phyloP scores from a whole-genome alignment of 2,797 vertebrate genomes.

The Aulostomus chinensis region DNA sequence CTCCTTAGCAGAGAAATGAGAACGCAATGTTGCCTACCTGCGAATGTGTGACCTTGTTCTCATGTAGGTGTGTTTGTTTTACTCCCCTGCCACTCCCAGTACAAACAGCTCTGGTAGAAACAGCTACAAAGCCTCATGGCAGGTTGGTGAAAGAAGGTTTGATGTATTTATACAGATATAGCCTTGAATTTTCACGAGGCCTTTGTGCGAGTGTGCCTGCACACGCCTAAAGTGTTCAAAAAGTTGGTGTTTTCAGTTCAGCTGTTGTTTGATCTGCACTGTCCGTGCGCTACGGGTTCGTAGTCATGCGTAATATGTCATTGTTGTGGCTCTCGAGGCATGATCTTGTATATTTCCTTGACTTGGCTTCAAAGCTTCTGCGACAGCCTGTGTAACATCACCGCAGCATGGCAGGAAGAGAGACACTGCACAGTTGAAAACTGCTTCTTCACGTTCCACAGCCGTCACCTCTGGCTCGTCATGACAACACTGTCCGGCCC shows the following conservation, averaged over 20 bases:
- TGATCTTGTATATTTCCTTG: no score
- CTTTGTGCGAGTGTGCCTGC: no score
- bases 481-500: slow-evolving; percentile 45
- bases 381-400: background rate
- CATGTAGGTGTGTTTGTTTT: slow-evolving; percentile 65
- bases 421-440: slow-evolving; percentile 3
- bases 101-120: slow-evolving; percentile 53
- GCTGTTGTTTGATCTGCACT: no score
- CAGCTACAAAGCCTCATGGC: slow-evolving; percentile 6
- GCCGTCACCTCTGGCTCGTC: slow-evolving; percentile 45
- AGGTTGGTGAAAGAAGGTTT: no score
- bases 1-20: slow-evolving; percentile 20
- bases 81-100: slow-evolving; percentile 56
- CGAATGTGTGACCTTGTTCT: slow-evolving; percentile 47
- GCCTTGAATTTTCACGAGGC: no score
- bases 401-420: slow-evolving; percentile 1
- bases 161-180: no score
- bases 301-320: no score
- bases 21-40: slow-evolving; percentile 26
- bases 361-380: no score
- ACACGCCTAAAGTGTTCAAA: no score
- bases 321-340: no score
- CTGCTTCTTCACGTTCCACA: slow-evolving; percentile 23
- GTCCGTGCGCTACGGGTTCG: no score
- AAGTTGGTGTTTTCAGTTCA: no score